These are phyloP conservation scores for Ploceus nigricollis DNA, from an alignment of 2,113 vertebrate species.

Conservation along the genomic window DNA sequence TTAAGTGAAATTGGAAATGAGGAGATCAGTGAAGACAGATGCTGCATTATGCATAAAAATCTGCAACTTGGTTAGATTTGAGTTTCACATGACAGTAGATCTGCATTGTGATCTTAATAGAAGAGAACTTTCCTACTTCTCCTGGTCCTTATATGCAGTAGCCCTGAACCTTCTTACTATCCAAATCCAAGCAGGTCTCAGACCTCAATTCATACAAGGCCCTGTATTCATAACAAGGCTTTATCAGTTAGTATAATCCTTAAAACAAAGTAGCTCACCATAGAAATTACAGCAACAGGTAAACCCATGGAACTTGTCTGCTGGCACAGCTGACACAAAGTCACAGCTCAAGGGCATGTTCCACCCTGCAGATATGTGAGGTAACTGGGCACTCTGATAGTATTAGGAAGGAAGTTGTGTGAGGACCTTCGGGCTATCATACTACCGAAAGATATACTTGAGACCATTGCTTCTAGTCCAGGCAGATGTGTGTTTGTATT, in stretches of 20 bases:
- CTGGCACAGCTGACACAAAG: neutral
- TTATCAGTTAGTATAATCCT: neutral
- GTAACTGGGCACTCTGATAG: neutral
- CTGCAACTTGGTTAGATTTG: neutral
- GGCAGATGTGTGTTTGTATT: neutral
- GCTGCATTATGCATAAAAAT: conserved; percentile 1
- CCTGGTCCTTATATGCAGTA: neutral
- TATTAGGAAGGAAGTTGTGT: neutral
- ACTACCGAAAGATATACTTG: neutral
- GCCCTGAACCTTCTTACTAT: neutral
- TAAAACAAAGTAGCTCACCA: neutral
- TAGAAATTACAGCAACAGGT: neutral
- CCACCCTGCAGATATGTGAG: neutral
- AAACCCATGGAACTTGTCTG: neutral
- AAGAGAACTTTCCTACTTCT: neutral
- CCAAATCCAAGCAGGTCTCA: neutral
- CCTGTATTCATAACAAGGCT: neutral
- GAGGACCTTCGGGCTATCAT: neutral
- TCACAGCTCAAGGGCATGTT: neutral
- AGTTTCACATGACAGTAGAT: neutral
- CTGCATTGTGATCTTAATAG: neutral
- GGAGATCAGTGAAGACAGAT: conserved; percentile 31
- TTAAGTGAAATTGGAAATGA: conserved; percentile 29
- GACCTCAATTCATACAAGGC: neutral
- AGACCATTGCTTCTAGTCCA: neutral